Base-by-base conservation (phyloP, 2,113 vertebrate genomes). In the Elephantulus edwardii region DNA sequence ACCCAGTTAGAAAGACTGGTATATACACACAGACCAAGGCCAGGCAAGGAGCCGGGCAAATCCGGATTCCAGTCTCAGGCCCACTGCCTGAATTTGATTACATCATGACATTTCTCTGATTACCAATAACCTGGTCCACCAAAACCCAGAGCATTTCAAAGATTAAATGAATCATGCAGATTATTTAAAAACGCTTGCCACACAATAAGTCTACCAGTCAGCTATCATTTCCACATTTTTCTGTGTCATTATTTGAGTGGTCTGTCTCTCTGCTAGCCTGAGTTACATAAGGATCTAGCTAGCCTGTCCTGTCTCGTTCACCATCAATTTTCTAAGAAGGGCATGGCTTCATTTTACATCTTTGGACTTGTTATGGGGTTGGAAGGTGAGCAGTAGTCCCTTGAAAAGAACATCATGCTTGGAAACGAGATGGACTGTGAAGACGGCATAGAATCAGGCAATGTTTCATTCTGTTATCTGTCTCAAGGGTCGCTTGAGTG, bases 81-180 rank as follows among this genome's bases (percentile, higher is more conserved):
- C 6, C 28, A 54, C 33, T 38, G 38, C 56, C 86, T 80, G 4
- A 10, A 40, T 56, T 64, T 75, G 75, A 48, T 13, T 35, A 88
- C 91, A 84, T 83, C 8, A 48, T 48, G 28, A 52, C 11, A 46
- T 86, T 70, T 85, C 75, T 64, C 48, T 85, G 77, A 64, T 85
- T 8, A 46, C 28, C 48, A 54, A 48, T 40, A 48, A 90, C 26
- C 28, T 81, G 71, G 62, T 19, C 64, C 66, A 77, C 16, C 3
- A 88, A 48, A 86, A 66, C 50, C 11, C 24, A 81, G 5, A 28
- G 71, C 88, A 85, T 58, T 90, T 82, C 91, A 50, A 92, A 26
- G 38, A 46, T 44, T 64, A 62, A 71, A 64, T 62, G 42, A 44
- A n/a, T n/a, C n/a, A n/a, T 35, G 66, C 10, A 26, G 30, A 38